phyloP scores from a whole-genome alignment of 2,888 invertebrate genomes.

The Pyrgus malvae region DNA sequence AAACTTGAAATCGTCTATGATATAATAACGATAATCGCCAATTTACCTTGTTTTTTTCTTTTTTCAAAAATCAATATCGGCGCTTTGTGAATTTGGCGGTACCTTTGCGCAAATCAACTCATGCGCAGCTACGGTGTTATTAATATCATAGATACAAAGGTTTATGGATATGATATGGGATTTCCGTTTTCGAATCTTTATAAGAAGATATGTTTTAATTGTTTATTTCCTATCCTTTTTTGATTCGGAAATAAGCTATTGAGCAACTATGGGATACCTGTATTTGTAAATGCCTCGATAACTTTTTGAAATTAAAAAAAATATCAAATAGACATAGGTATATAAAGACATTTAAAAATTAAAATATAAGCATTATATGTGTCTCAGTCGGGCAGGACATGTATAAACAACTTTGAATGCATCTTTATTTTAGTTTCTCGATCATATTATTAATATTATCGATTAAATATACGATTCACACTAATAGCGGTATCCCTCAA shows the following conservation, averaged over 20 bases:
- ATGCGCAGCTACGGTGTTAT: constrained; percentile 46
- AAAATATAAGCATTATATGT: too few species aligned
- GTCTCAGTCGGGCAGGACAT: too few species aligned
- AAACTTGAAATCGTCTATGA: constrained; percentile 39
- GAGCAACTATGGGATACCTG: neutral
- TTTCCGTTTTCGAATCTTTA: constrained; percentile 61
- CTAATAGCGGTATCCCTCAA: too few species aligned
- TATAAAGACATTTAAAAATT: too few species aligned
- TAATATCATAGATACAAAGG: constrained; percentile 42
- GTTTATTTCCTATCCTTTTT: constrained; percentile 53
- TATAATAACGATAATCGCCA: constrained; percentile 44
- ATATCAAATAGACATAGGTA: too few species aligned
- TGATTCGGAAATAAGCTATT: neutral
- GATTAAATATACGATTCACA: too few species aligned
- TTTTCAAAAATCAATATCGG: constrained; percentile 35
- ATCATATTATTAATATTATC: too few species aligned
- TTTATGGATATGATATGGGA: constrained; percentile 68
- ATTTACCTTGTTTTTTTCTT: constrained; percentile 44
- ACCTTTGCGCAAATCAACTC: constrained; percentile 65
- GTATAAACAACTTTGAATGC: too few species aligned
- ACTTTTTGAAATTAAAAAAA: too few species aligned
- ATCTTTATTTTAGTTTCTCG: too few species aligned
- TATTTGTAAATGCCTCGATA: too few species aligned
- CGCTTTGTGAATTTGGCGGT: constrained; percentile 51
- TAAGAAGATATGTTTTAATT: constrained; percentile 50